Conservation (phyloP, 2,888 invertebrate genomes). For the Macropis europaea region DNA sequence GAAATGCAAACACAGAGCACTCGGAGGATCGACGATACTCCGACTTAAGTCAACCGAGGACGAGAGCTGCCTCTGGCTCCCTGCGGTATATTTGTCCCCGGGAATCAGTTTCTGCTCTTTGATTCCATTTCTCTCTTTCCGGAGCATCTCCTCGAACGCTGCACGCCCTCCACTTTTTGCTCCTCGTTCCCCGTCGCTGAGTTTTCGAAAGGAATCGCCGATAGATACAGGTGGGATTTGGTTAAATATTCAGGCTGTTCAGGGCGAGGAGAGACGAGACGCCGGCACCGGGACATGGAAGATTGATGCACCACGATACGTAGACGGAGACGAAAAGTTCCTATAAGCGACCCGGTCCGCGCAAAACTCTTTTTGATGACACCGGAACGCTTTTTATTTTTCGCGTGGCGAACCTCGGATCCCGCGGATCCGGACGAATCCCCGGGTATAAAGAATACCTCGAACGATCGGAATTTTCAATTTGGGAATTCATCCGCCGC, state of each 20-base stretch:
- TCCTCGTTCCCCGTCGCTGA: conserved; percentile 16
- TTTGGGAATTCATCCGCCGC: background rate
- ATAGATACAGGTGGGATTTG: conserved; percentile 48
- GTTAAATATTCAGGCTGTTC: conserved; percentile 52
- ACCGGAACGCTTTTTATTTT: conserved; percentile 35
- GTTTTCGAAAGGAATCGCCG: conserved; percentile 39
- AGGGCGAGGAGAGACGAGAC: conserved; percentile 1
- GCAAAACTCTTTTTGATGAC: conserved; percentile 32
- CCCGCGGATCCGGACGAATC: background rate
- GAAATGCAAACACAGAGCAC: background rate
- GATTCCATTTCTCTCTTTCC: conserved; percentile 23
- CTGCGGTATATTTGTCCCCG: conserved; percentile 15
- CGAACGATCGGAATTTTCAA: conserved; percentile 14
- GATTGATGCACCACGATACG: conserved; percentile 42
- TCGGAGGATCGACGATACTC: conserved; percentile 39
- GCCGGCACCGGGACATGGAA: conserved; percentile 35
- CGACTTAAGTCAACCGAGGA: conserved; percentile 31
- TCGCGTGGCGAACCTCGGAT: background rate
- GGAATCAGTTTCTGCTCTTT: conserved; percentile 49
- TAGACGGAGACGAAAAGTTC: conserved; percentile 28
- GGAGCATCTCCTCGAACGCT: conserved; percentile 1
- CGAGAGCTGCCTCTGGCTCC: conserved; percentile 1
- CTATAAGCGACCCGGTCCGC: conserved; percentile 5
- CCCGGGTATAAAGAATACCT: background rate
- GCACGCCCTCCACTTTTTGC: conserved; percentile 2